Evolutionary conservation across 2,888 invertebrate species (phyloP).

Genomic region (Luffia ferchaultella): DNA sequence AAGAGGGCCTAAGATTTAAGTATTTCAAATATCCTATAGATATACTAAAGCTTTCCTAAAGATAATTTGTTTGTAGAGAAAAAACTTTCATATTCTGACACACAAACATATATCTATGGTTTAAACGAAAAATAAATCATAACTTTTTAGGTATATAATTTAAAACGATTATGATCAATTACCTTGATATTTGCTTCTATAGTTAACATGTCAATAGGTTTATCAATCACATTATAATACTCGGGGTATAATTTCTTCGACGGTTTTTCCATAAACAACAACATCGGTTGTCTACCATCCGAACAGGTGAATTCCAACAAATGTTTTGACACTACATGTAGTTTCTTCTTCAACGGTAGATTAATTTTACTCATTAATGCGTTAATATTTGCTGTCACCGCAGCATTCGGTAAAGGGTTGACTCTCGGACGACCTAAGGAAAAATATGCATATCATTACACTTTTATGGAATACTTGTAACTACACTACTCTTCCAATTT

Average conservation of each 20-base stretch:
- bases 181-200: slow-evolving; percentile 91
- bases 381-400: slow-evolving; percentile 24
- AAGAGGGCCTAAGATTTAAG: too few relatives aligned
- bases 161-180: neutral
- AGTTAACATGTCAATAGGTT: slow-evolving; percentile 94
- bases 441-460: too few relatives aligned
- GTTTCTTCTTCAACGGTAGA: slow-evolving; percentile 78
- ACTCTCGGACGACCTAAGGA: slow-evolving; percentile 50
- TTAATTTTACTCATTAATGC: slow-evolving; percentile 38
- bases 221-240: slow-evolving; percentile 92
- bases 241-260: slow-evolving; percentile 94
- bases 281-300: slow-evolving; percentile 85
- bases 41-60: neutral
- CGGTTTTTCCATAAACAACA: slow-evolving; percentile 96
- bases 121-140: neutral
- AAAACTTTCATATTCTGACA: neutral
- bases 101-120: neutral
- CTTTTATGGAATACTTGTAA: too few relatives aligned
- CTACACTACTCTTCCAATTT: too few relatives aligned
- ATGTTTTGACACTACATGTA: slow-evolving; percentile 79
- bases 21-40: too few relatives aligned
- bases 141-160: neutral
- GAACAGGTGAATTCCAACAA: slow-evolving; percentile 55
- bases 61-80: neutral
- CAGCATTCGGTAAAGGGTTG: slow-evolving; percentile 30